Percentiles rank a stretch among this genome's conserved stretches.
phyloP scores from a whole-genome alignment of 1,140 invertebrate genomes.

The Marisa cornuarietis region DNA sequence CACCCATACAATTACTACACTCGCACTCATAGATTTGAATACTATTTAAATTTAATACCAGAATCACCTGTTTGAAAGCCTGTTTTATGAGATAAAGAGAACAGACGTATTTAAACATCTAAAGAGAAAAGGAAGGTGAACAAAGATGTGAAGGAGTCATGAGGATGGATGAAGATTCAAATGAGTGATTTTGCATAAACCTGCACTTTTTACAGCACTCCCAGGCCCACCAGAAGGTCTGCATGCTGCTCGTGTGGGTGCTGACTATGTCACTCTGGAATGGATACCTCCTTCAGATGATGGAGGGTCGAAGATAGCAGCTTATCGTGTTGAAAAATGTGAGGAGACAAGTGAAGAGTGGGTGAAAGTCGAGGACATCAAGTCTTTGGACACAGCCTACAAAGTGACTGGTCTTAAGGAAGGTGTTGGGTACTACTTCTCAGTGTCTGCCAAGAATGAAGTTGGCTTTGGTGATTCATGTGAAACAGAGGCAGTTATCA shows the following conservation, averaged over 20 bases:
- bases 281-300: slow-evolving; percentile 92
- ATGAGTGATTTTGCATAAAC: not conserved
- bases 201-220: slow-evolving; percentile 72
- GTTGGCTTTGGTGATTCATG: slow-evolving; percentile 91
- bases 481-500: slow-evolving; percentile 72
- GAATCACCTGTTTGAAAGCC: too few relatives aligned
- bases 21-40: too few relatives aligned
- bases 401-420: slow-evolving; percentile 81
- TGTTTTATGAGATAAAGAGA: too few relatives aligned
- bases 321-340: slow-evolving; percentile 57
- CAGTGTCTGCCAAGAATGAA: slow-evolving; percentile 95
- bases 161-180: too few relatives aligned
- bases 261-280: slow-evolving; percentile 91
- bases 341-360: slow-evolving; percentile 51
- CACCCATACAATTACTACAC: too few relatives aligned
- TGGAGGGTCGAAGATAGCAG: slow-evolving; percentile 89
- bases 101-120: too few relatives aligned
- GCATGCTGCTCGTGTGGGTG: slow-evolving; percentile 90
- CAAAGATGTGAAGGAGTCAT: slow-evolving; percentile 73
- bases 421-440: slow-evolving; percentile 95
- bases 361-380: slow-evolving; percentile 51
- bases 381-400: slow-evolving; percentile 63
- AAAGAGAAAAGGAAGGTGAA: not conserved
- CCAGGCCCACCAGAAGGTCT: slow-evolving; percentile 92
- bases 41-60: too few relatives aligned